Conservation (phyloP, 2,797 vertebrate genomes). For the Chloroceryle amazona region DNA sequence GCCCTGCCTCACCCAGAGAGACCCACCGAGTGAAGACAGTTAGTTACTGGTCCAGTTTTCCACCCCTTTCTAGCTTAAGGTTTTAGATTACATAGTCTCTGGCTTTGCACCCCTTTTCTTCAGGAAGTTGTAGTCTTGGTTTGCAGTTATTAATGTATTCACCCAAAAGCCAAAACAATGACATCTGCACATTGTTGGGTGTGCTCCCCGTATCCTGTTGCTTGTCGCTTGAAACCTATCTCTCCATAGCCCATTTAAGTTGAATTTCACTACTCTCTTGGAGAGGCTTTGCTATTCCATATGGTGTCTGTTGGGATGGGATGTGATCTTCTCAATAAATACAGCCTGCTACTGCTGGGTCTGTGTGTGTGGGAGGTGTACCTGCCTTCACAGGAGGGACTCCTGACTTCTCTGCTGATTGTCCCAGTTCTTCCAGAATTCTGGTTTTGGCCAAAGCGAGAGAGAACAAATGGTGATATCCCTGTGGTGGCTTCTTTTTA, state of each 20-base stretch:
- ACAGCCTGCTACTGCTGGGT: neutral
- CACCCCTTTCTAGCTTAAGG: neutral
- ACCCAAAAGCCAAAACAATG: neutral
- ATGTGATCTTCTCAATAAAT: neutral
- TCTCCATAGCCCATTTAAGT: neutral
- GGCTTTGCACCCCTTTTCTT: neutral
- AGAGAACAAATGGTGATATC: neutral
- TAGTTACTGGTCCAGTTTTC: neutral
- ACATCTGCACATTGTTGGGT: fast-evolving
- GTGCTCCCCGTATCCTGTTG: fast-evolving
- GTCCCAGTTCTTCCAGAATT: neutral
- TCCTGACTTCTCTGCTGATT: fast-evolving
- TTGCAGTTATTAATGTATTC: neutral
- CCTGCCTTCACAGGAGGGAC: too few species aligned
- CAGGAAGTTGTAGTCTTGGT: neutral
- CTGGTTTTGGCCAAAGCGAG: neutral
- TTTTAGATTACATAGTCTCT: neutral
- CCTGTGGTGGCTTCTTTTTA: neutral
- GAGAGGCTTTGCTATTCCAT: neutral
- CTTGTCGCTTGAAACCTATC: neutral
- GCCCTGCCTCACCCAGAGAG: neutral
- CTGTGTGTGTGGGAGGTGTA: too few species aligned
- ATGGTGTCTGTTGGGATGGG: neutral
- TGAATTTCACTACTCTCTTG: neutral
- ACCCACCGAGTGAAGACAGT: neutral